Evolutionary conservation across 2,888 invertebrate genomes (phyloP).

Genomic region (Parnassius smintheus): DNA sequence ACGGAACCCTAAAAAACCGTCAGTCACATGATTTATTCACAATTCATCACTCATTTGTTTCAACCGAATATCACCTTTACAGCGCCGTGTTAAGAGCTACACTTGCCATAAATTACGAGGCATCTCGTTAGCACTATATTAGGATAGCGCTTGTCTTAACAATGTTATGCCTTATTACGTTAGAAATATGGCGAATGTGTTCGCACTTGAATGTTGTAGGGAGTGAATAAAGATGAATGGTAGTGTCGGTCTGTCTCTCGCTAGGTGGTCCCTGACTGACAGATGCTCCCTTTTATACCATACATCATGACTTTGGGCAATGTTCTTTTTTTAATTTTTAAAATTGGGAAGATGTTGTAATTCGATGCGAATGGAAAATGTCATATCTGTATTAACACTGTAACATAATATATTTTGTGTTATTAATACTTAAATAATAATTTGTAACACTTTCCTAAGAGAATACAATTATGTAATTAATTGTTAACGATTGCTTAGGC

Average conservation of each 20-base stretch:
- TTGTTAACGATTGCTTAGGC: too few species aligned
- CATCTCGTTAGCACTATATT: conserved; percentile 40
- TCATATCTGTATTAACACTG: too few species aligned
- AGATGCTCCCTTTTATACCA: conserved; percentile 62
- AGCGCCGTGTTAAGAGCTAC: conserved; percentile 46
- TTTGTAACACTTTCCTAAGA: too few species aligned
- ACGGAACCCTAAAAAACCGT: too few species aligned
- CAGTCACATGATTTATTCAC: conserved; percentile 51
- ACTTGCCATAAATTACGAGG: conserved; percentile 59
- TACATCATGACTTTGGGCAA: conserved; percentile 42
- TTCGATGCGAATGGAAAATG: background rate
- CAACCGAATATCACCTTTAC: conserved; percentile 52
- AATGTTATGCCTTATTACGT: conserved; percentile 31
- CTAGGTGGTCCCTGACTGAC: conserved; percentile 75
- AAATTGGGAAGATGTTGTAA: conserved; percentile 31
- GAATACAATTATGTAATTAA: too few species aligned
- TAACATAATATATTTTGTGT: too few species aligned
- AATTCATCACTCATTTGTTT: conserved; percentile 51
- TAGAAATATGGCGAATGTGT: conserved; percentile 15
- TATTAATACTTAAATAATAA: too few species aligned
- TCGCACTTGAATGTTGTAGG: conserved; percentile 30
- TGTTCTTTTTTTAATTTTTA: conserved; percentile 61
- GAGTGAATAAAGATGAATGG: conserved; percentile 73
- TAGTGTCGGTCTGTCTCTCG: conserved; percentile 63
- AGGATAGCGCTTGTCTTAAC: conserved; percentile 1